Evolutionary conservation across 2,888 invertebrate genomes (phyloP).

Genomic region (Thymelicus sylvestris): DNA sequence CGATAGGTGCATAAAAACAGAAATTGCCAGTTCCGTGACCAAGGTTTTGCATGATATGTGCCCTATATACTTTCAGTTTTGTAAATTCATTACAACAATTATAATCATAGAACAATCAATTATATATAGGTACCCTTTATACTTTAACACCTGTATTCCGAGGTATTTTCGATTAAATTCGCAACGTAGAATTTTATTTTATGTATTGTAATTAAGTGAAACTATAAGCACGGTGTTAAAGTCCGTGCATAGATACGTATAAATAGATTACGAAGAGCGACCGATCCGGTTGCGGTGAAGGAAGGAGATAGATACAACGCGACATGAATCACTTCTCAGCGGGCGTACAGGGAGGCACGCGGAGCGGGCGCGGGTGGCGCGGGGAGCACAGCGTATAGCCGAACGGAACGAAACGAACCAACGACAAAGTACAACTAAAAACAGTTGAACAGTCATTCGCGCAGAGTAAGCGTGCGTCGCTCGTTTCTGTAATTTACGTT

Average conservation of each 20-base stretch:
- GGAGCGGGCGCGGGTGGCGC: slow-evolving; percentile 67
- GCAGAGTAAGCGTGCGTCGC: slow-evolving; percentile 70
- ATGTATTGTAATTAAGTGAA: slow-evolving; percentile 44
- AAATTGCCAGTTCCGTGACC: slow-evolving; percentile 41
- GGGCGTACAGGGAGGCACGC: slow-evolving; percentile 67
- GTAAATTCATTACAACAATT: neutral
- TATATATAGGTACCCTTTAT: neutral
- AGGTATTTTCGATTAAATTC: neutral
- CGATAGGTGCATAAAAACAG: slow-evolving; percentile 35
- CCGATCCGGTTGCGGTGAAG: slow-evolving; percentile 84
- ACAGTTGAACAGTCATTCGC: slow-evolving; percentile 81
- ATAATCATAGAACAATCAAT: neutral
- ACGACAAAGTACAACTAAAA: slow-evolving; percentile 73
- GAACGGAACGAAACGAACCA: slow-evolving; percentile 74
- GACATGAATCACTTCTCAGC: slow-evolving; percentile 84
- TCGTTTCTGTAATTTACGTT: slow-evolving; percentile 55
- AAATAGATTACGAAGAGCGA: slow-evolving; percentile 83
- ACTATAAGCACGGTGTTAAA: slow-evolving; percentile 69
- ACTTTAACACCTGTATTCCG: neutral
- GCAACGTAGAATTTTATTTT: slow-evolving; percentile 35
- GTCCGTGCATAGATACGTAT: slow-evolving; percentile 80
- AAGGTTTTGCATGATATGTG: slow-evolving; percentile 12
- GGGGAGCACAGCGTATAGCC: slow-evolving; percentile 60
- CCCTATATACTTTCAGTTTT: neutral
- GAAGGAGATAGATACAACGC: slow-evolving; percentile 84